Evolutionary conservation across 1,140 invertebrate genomes (phyloP).

Genomic region (Calephelis virginiensis): DNA sequence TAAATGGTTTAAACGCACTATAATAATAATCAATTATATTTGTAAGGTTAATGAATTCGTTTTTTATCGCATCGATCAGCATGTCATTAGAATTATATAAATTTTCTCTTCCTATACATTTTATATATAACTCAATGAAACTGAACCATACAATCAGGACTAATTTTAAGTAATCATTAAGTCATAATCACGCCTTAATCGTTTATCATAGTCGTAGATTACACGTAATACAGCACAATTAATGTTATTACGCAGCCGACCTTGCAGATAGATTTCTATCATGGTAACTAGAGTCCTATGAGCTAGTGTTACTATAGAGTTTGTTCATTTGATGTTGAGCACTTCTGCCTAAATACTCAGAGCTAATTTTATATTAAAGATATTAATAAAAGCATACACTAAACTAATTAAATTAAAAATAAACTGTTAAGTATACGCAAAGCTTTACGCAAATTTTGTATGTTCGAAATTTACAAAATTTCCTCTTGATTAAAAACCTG

Average conservation of each 20-base stretch:
- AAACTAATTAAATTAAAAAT: too few relatives aligned
- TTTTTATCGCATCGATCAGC: too few relatives aligned
- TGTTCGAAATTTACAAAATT: too few relatives aligned
- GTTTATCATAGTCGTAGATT: constrained; percentile 33
- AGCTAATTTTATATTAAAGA: too few relatives aligned
- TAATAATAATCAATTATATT: too few relatives aligned
- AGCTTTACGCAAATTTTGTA: too few relatives aligned
- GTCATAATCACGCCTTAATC: constrained; percentile 35
- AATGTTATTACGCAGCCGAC: constrained; percentile 47
- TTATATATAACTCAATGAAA: background rate
- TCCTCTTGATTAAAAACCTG: too few relatives aligned
- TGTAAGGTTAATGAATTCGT: too few relatives aligned
- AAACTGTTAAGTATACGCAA: too few relatives aligned
- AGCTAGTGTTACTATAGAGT: background rate
- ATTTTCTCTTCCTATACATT: constrained; percentile 2
- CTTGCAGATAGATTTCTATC: constrained; percentile 59
- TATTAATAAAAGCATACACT: too few relatives aligned
- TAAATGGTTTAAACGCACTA: too few relatives aligned
- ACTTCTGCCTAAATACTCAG: background rate
- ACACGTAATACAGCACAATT: constrained; percentile 45
- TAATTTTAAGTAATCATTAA: constrained; percentile 27
- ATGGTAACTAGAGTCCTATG: constrained; percentile 18
- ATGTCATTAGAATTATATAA: too few relatives aligned
- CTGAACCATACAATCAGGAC: constrained; percentile 24
- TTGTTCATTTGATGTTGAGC: background rate